These are phyloP conservation scores for Incurvaria masculella DNA, from an alignment of 2,888 invertebrate genomes.

Conservation along the genomic window DNA sequence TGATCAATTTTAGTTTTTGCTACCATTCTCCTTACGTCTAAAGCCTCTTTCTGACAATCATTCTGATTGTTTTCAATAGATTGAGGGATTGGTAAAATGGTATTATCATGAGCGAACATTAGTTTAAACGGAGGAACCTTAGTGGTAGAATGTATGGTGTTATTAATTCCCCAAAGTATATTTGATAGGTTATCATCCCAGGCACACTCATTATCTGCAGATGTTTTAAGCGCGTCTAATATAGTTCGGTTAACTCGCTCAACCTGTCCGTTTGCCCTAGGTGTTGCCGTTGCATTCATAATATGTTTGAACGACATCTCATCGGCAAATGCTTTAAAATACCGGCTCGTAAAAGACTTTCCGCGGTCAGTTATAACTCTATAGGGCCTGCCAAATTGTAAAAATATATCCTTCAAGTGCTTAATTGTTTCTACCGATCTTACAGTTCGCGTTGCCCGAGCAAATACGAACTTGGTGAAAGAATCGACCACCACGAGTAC, in stretches of 20 bases:
- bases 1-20: no score
- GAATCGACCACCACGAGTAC: slow-evolving; percentile 13
- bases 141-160: no score
- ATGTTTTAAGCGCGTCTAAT: background rate
- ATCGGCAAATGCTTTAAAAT: background rate
- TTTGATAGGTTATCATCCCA: background rate
- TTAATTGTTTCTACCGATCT: background rate
- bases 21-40: no score
- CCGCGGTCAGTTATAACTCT: background rate
- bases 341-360: background rate
- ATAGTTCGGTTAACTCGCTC: background rate
- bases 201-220: background rate
- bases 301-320: no score
- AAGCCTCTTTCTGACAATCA: no score
- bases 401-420: background rate
- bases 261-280: no score
- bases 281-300: background rate
- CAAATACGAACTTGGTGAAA: background rate
- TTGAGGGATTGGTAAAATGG: no score
- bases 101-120: no score
- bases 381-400: no score
- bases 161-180: no score
- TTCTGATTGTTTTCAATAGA: no score
- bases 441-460: background rate
- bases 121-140: no score